Conservation (phyloP, 2,797 vertebrate species). For the Phataginus tetradactyla region DNA sequence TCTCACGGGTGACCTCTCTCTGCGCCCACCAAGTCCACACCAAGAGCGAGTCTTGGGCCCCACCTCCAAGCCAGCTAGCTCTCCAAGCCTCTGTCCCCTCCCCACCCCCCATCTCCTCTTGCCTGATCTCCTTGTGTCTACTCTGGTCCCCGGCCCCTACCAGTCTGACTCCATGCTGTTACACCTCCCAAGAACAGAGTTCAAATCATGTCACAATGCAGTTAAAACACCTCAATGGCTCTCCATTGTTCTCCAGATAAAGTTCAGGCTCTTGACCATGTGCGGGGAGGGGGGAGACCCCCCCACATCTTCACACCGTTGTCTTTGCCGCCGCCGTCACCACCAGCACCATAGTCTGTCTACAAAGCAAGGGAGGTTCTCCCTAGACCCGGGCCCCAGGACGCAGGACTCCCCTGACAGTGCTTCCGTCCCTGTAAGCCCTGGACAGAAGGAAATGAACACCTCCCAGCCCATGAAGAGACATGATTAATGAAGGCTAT, state of each 20-base stretch:
- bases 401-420: not conserved
- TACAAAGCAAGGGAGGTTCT: not conserved
- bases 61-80: too few relatives aligned
- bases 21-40: not conserved
- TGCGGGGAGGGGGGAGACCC: not conserved
- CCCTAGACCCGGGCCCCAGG: not conserved
- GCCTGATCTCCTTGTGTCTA: too few relatives aligned
- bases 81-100: not conserved
- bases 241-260: not conserved
- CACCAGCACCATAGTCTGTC: not conserved
- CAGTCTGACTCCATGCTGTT: rapidly evolving
- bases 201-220: rapidly evolving
- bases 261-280: not conserved
- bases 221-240: rapidly evolving
- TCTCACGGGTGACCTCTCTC: too few relatives aligned
- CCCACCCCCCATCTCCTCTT: rapidly evolving
- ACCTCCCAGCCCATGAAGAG: not conserved
- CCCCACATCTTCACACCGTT: rapidly evolving
- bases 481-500: not conserved
- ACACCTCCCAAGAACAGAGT: not conserved
- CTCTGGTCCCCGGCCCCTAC: not conserved
- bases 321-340: rapidly evolving
- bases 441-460: not conserved
- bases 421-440: not conserved
- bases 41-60: not conserved